Evolutionary conservation across 2,113 vertebrate genomes (phyloP).

Genomic region (Cavia aperea): DNA sequence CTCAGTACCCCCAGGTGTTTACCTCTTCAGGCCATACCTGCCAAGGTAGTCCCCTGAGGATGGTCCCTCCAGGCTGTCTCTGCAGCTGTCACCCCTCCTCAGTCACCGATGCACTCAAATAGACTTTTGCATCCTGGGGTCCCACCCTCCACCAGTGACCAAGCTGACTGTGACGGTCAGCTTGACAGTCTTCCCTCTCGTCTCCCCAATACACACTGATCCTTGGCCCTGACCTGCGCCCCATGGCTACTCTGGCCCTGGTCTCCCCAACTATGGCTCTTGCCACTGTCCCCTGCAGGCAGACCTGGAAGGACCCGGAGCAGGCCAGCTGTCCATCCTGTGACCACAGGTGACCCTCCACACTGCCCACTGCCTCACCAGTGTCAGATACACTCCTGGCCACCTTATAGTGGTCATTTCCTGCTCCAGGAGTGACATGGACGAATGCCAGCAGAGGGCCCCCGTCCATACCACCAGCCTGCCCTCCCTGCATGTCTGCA

Average conservation of each 20-base stretch:
- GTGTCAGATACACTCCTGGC: accelerated
- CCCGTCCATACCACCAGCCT: background rate
- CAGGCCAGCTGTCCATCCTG: background rate
- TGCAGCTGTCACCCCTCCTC: background rate
- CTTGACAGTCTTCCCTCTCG: background rate
- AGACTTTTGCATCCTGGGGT: background rate
- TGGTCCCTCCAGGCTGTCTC: background rate
- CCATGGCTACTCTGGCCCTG: background rate
- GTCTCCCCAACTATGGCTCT: background rate
- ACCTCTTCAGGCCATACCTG: background rate
- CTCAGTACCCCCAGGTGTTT: background rate
- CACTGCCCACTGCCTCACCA: background rate
- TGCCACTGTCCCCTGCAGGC: background rate
- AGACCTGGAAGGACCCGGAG: background rate
- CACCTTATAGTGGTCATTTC: accelerated
- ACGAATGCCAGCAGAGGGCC: background rate
- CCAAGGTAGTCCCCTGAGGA: background rate
- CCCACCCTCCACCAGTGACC: too few species aligned
- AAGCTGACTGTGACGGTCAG: accelerated
- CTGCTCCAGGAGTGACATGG: background rate
- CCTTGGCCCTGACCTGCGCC: background rate
- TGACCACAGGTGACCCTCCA: background rate
- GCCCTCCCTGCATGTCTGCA: background rate
- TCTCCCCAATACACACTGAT: too few species aligned
- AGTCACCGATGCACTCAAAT: background rate